These are phyloP conservation scores for Planococcus citri DNA, from an alignment of 1,140 invertebrate genomes.

Conservation along the genomic window DNA sequence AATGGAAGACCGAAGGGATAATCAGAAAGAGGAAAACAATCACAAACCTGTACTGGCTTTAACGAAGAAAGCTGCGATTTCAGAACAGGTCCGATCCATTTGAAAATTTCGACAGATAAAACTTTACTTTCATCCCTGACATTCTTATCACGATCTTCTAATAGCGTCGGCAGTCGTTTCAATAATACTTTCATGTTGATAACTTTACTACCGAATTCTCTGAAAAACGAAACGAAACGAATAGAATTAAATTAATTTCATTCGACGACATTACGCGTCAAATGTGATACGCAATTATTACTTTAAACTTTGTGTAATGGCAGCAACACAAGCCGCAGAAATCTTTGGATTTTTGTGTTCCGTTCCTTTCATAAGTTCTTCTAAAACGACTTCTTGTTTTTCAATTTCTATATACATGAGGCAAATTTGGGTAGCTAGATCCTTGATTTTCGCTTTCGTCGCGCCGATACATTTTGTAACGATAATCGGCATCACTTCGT, in stretches of 20 bases:
- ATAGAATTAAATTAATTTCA: not conserved
- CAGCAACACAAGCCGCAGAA: conserved; percentile 66
- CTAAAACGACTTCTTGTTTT: conserved; percentile 78
- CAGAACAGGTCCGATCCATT: conserved; percentile 69
- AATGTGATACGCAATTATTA: conserved; percentile 32
- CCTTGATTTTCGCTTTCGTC: conserved; percentile 81
- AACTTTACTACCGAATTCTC: conserved; percentile 84
- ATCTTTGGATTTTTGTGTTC: conserved; percentile 95
- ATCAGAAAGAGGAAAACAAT: no score
- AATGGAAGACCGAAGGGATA: not conserved
- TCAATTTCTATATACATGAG: conserved; percentile 94
- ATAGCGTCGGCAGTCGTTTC: conserved; percentile 68
- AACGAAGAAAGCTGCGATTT: conserved; percentile 74
- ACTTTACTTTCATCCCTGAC: conserved; percentile 84
- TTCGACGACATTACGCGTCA: not conserved
- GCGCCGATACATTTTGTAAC: conserved; percentile 85
- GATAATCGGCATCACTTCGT: conserved; percentile 79
- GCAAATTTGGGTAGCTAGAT: conserved; percentile 73
- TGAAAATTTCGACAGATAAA: conserved; percentile 80
- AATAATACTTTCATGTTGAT: conserved; percentile 77
- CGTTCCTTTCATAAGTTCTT: conserved; percentile 85
- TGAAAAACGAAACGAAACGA: conserved; percentile 31
- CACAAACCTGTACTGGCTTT: conserved; percentile 62
- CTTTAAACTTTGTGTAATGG: conserved; percentile 59
- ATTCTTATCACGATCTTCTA: conserved; percentile 83